Evolutionary conservation across 2,888 invertebrate species (phyloP), one percentile per base, ranked within the genome.

Genomic region (Pterobdella sp.): DNA sequence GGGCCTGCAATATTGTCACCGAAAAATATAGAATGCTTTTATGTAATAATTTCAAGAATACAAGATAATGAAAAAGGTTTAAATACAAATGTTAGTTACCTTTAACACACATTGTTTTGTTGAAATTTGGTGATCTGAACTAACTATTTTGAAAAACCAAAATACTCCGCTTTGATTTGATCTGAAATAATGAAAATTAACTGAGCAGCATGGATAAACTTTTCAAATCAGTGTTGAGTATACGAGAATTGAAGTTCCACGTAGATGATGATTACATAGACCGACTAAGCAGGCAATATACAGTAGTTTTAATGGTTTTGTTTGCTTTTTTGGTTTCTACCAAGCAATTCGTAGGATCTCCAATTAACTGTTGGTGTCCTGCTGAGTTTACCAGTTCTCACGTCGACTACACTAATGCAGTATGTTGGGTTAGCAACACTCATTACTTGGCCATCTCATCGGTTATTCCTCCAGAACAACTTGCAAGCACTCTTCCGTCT

Each of bases 391-490:
- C 76, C 26, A 75, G 73, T 31, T 75, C 75, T 31, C 78, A 78
- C 65, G 69, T 72, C 63, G 78, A 78, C 32, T 78, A 78, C 75
- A 76, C 78, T 32, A 77, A 78, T 70, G 78, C 78, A 18, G 76
- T 78, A 37, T 78, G 78, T 72, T 78, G 78, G 78, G 77, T 78
- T 34, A 76, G 76, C 73, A 78, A 78, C 76, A 78, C 78, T 14
- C 78, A 78, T 73, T 77, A 75, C 72, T 72, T 78, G 49, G 76
- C 76, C 34, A 74, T 77, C 36, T 73, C 71, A 37, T 73, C 74
- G 42, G 52, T 64, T 66, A 75, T 78, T n/a, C 78, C 77, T 0
- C 52, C 67, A 67, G 74, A 72, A 32, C 35, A 49, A 22, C 67
- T 74, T 22, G 56, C 36, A 26, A 52, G 31, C 42, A 36, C 49